Evolutionary conservation across 2,888 invertebrate genomes (phyloP).

Genomic region (Phalera bucephala): DNA sequence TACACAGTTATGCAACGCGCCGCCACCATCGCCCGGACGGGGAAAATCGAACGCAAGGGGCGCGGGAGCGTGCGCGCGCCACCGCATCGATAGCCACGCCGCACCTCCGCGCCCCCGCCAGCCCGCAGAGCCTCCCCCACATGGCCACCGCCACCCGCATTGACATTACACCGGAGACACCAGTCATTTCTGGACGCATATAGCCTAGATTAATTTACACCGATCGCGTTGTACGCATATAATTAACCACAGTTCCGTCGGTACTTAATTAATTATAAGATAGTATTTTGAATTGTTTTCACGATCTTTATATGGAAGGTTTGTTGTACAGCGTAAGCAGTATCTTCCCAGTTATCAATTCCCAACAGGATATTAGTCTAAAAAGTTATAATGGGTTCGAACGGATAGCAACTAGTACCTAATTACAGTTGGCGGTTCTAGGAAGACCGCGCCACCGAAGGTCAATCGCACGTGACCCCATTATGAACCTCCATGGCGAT

Average conservation of each 20-base stretch:
- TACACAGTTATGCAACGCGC: constrained; percentile 79
- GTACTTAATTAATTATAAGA: constrained; percentile 25
- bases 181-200: constrained; percentile 38
- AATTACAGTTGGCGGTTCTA: constrained; percentile 33
- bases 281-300: constrained; percentile 2
- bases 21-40: constrained; percentile 68
- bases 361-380: not conserved
- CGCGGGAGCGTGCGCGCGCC: constrained; percentile 68
- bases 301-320: too few relatives aligned
- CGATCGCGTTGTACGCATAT: constrained; percentile 15
- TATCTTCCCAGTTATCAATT: too few relatives aligned
- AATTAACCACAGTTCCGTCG: constrained; percentile 19
- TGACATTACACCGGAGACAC: constrained; percentile 61
- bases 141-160: constrained; percentile 44
- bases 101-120: constrained; percentile 35
- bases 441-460: constrained; percentile 39
- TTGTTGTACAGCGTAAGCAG: too few relatives aligned
- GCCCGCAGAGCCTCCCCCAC: constrained; percentile 41
- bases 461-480: constrained; percentile 52
- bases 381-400: not conserved
- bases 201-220: constrained; percentile 27
- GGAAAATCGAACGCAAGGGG: constrained; percentile 71
- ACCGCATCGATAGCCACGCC: constrained; percentile 59
- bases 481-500: constrained; percentile 47
- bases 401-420: constrained; percentile 6